phyloP scores from a whole-genome alignment of 92 coral and sea anemone genomes.

The Phenganax subtilis region DNA sequence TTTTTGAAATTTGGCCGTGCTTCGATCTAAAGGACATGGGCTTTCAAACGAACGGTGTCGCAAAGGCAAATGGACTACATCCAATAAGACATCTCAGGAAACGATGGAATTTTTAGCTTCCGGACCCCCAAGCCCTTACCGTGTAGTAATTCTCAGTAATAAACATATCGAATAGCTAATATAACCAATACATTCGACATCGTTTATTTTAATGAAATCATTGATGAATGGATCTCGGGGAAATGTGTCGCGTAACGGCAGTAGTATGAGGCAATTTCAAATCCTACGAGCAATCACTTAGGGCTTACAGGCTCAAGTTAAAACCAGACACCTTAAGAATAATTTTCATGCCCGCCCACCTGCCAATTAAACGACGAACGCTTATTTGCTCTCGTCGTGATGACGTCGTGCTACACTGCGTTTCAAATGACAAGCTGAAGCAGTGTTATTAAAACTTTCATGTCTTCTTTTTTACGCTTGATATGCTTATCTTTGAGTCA shows the following conservation, averaged over 20 bases:
- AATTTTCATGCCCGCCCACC: constrained; percentile 42
- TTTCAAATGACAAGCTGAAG: constrained; percentile 22
- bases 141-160: constrained; percentile 29
- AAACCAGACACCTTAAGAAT: constrained; percentile 41
- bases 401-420: constrained; percentile 34
- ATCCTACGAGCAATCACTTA: constrained; percentile 28
- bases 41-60: constrained; percentile 18
- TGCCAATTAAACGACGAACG: constrained; percentile 32
- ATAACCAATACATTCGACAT: not conserved
- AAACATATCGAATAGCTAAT: constrained; percentile 39
- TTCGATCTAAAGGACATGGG: constrained; percentile 19
- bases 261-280: not conserved
- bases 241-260: not conserved
- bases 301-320: not conserved
- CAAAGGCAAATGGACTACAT: constrained; percentile 34
- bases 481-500: not conserved
- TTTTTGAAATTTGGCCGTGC: not conserved
- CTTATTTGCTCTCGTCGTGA: constrained; percentile 28
- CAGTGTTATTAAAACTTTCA: too few relatives aligned
- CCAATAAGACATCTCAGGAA: constrained; percentile 39
- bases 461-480: not conserved
- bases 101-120: constrained; percentile 34
- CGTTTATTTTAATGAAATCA: not conserved
- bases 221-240: not conserved
- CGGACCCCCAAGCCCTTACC: constrained; percentile 38